A percentile compares a stretch with the other conserved stretches of the same genome.
Conservation (phyloP, 1,140 invertebrate genomes). For the Anthonomus grandis region DNA sequence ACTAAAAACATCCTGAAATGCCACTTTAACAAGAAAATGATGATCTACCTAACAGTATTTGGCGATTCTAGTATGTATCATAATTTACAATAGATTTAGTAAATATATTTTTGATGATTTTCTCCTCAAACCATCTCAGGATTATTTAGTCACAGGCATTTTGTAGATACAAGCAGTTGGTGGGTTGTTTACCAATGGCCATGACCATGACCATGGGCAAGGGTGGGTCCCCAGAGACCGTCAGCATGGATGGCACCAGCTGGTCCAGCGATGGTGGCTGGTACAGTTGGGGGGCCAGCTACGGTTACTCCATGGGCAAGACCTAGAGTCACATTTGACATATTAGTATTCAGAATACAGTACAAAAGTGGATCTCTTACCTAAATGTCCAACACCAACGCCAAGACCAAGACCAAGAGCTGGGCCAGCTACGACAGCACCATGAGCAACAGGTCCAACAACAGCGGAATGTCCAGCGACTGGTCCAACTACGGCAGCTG, state of each 20-base stretch:
- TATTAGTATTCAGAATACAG: background rate
- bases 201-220: slow-evolving; percentile 29
- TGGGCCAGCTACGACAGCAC: slow-evolving; percentile 26
- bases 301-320: slow-evolving; percentile 21
- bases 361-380: background rate
- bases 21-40: slow-evolving; percentile 1
- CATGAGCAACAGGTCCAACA: slow-evolving; percentile 19
- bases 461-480: slow-evolving; percentile 7
- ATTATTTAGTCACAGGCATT: slow-evolving; percentile 14
- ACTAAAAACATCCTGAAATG: slow-evolving; percentile 15
- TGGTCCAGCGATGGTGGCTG: slow-evolving; percentile 26
- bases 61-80: too few species aligned
- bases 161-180: background rate
- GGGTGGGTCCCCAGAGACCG: slow-evolving; percentile 27
- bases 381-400: slow-evolving; percentile 9
- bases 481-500: slow-evolving; percentile 28
- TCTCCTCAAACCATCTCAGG: background rate
- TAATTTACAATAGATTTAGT: background rate
- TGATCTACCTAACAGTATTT: too few species aligned
- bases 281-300: slow-evolving; percentile 23
- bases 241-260: slow-evolving; percentile 21
- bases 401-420: background rate
- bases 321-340: slow-evolving; percentile 9
- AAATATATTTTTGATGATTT: background rate
- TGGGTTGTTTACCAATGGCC: slow-evolving; percentile 21